Base-by-base conservation (phyloP, 2,113 vertebrate species). In the Poicephalus meyeri region DNA sequence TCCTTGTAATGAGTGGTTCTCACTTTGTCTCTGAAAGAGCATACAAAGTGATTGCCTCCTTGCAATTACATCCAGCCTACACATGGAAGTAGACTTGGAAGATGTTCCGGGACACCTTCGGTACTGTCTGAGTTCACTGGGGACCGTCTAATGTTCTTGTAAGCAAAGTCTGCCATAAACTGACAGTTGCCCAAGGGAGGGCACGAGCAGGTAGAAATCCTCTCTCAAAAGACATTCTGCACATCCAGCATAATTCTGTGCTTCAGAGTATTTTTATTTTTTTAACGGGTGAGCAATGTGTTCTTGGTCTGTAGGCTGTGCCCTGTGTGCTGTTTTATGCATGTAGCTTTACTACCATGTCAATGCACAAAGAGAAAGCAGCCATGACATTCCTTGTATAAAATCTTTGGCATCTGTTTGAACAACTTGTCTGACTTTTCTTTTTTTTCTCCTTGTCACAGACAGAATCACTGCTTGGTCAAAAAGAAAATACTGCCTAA, bases 301-400 rank as follows among this genome's bases (percentile, higher is more conserved):
- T 84, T 94, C 70, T 79, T 91, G 93, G 84, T 96, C 77, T 93
- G 87, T 96, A 96, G 92, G 95, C 92, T 90, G 88, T 96, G 82
- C 82, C 85, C 80, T 87, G 78, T 97, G 94, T 95, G 95, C 94
- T 25, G 33, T 93, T 94, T 89, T 37, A 91, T 97, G 97, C 97
- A 94, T 97, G 97, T 93, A 80, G 93, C 94, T 97, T 91, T 95
- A 93, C 93, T 94, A 83, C 82, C 87, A 89, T 97, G 97, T 97
- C 94, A 91, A 89, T 96, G 92, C 96, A 97, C 89, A 96, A 94
- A 94, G 86, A 97, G 55, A 96, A 96, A 94, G 72, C 96, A 96
- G 93, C 92, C 92, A 16, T 93, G 89, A 96, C 93, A 94, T 97
- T 96, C 96, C 97, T 96, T 93, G 85, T 97, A 97, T 97, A 97